These are phyloP conservation scores for Sminthurinus aureus DNA, from an alignment of 2,888 invertebrate species.

Conservation along the genomic window DNA sequence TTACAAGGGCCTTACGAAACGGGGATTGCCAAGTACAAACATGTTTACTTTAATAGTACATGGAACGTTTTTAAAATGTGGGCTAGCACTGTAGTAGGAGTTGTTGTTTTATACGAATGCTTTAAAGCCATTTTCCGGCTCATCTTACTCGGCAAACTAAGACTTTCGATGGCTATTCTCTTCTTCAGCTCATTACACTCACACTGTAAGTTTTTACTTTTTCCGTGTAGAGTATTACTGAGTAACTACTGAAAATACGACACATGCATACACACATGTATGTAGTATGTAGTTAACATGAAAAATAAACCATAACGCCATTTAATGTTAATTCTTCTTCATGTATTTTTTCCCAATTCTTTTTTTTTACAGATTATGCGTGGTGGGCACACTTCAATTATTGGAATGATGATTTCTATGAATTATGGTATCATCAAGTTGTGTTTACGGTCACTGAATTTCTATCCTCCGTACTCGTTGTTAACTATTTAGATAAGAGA, in stretches of 20 bases:
- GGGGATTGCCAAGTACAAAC: conserved; percentile 74
- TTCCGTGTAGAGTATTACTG: too few species aligned
- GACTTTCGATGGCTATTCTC: conserved; percentile 71
- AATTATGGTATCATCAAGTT: conserved; percentile 75
- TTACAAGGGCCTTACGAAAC: conserved; percentile 71
- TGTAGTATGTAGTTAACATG: too few species aligned
- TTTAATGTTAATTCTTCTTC: too few species aligned
- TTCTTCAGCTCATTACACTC: conserved; percentile 72
- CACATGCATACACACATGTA: too few species aligned
- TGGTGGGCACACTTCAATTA: conserved; percentile 76
- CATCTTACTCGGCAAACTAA: conserved; percentile 66
- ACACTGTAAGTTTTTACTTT: too few species aligned
- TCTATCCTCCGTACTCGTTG: conserved; percentile 69
- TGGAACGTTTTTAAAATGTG: conserved; percentile 73
- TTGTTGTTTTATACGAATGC: conserved; percentile 71
- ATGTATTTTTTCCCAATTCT: too few species aligned
- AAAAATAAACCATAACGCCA: too few species aligned
- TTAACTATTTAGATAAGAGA: conserved; percentile 68
- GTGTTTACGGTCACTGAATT: conserved; percentile 72
- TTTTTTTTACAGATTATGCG: too few species aligned
- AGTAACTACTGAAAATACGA: too few species aligned
- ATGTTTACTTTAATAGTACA: conserved; percentile 76
- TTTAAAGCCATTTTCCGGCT: conserved; percentile 68
- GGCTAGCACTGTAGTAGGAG: conserved; percentile 69
- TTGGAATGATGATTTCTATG: conserved; percentile 76